A percentile compares a stretch with the other conserved stretches of the same genome.
Conservation (phyloP, 2,888 invertebrate species). For the Falcaria lacertinaria region DNA sequence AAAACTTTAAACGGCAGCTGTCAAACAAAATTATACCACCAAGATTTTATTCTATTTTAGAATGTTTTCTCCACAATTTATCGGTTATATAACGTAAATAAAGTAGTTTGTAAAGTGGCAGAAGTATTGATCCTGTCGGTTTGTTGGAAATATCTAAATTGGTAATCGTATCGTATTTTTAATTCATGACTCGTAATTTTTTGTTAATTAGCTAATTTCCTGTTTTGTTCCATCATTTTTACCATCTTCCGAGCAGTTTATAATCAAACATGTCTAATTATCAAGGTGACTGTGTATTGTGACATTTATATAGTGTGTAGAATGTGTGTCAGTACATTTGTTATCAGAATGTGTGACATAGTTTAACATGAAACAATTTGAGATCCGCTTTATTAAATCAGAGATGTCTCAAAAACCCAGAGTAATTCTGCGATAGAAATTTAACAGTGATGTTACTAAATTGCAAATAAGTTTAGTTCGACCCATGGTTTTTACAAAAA, state of each 20-base stretch:
- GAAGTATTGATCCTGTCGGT: conserved; percentile 6
- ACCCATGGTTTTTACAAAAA: no score
- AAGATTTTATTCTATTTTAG: conserved; percentile 33
- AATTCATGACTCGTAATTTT: not conserved
- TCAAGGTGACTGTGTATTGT: not conserved
- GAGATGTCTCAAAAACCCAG: no score
- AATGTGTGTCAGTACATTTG: not conserved
- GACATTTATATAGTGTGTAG: not conserved
- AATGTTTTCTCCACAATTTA: conserved; percentile 15
- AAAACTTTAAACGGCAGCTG: conserved; percentile 52
- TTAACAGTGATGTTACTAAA: no score
- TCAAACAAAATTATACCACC: conserved; percentile 49
- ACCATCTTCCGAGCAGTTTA: not conserved
- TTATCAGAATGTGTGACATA: not conserved
- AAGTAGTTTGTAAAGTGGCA: conserved; percentile 1
- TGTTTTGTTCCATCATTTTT: not conserved
- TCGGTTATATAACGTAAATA: conserved; percentile 19
- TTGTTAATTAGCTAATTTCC: not conserved
- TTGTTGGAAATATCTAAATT: conserved; percentile 7
- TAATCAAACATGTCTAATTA: not conserved
- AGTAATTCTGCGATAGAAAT: no score
- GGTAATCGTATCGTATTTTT: no score
- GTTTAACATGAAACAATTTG: no score
- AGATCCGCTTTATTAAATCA: no score
- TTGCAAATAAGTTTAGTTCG: no score